A percentile compares a stretch with the other conserved stretches of the same genome.
These are phyloP conservation scores for Tiaroga cobitis DNA, from an alignment of 2,797 vertebrate genomes.

Conservation along the genomic window DNA sequence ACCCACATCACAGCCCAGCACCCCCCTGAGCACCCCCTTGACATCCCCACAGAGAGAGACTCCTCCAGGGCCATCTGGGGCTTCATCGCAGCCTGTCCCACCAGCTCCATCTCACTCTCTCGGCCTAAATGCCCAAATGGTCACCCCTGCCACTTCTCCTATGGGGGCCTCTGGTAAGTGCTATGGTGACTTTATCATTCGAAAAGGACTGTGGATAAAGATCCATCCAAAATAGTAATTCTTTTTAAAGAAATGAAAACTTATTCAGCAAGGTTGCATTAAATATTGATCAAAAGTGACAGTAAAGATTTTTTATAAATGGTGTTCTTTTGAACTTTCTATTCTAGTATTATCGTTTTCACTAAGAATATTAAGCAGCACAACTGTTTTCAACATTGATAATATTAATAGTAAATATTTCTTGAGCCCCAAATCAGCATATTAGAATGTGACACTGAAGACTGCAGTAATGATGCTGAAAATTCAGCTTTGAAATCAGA, in stretches of 20 bases:
- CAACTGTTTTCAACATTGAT: neutral
- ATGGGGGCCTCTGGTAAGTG: constrained; percentile 91
- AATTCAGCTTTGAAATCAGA: neutral
- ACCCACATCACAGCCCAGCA: constrained; percentile 92
- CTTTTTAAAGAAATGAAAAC: neutral
- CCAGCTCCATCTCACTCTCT: constrained; percentile 88
- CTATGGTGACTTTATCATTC: neutral
- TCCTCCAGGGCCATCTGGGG: constrained; percentile 87
- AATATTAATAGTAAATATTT: neutral
- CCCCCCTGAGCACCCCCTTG: constrained; percentile 92
- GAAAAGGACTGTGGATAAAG: neutral
- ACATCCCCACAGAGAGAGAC: constrained; percentile 98
- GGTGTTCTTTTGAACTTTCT: neutral
- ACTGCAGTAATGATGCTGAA: neutral
- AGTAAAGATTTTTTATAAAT: neutral
- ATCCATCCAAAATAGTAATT: neutral
- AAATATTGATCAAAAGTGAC: neutral
- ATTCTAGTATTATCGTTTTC: neutral
- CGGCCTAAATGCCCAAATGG: constrained; percentile 89
- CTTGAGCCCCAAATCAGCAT: neutral
- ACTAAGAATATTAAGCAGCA: neutral
- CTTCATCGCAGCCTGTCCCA: constrained; percentile 80
- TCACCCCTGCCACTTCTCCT: constrained; percentile 97
- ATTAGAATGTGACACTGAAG: neutral
- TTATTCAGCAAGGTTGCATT: neutral